Evolutionary conservation across 2,888 invertebrate genomes (phyloP).

Genomic region (Siphlonurus alternatus): DNA sequence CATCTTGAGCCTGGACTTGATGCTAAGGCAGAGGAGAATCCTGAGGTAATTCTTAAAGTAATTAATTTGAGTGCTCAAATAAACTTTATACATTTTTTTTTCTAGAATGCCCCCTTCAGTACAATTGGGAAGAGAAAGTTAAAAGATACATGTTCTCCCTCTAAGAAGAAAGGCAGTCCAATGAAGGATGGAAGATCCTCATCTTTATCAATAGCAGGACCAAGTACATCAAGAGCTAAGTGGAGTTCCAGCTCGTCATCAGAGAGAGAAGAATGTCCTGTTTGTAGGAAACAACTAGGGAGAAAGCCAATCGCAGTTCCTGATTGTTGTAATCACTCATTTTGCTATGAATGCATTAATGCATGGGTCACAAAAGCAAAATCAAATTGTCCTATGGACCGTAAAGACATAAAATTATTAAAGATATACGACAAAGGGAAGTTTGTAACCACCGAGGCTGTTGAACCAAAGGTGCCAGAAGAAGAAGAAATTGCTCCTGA

Average conservation of each 20-base stretch:
- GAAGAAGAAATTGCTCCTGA: neutral
- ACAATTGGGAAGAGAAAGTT: neutral
- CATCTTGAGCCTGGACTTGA: too few species aligned
- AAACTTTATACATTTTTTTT: neutral
- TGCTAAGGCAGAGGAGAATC: too few species aligned
- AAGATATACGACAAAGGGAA: neutral
- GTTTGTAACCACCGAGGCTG: neutral
- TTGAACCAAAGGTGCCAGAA: neutral
- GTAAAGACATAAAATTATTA: neutral
- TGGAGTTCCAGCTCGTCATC: neutral
- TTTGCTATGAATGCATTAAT: neutral
- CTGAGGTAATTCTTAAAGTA: too few species aligned
- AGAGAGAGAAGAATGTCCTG: neutral
- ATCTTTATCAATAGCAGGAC: neutral
- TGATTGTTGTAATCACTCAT: neutral
- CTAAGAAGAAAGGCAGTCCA: neutral
- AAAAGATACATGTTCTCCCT: neutral
- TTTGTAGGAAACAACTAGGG: neutral
- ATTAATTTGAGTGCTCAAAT: too few species aligned
- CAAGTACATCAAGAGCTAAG: neutral
- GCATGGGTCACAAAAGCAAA: neutral
- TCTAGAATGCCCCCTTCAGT: neutral
- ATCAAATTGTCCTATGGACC: conserved; percentile 1
- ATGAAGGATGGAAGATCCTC: neutral
- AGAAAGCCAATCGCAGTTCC: neutral